Conservation (phyloP, 2,888 invertebrate genomes). For the Xestia rhomboidea region DNA sequence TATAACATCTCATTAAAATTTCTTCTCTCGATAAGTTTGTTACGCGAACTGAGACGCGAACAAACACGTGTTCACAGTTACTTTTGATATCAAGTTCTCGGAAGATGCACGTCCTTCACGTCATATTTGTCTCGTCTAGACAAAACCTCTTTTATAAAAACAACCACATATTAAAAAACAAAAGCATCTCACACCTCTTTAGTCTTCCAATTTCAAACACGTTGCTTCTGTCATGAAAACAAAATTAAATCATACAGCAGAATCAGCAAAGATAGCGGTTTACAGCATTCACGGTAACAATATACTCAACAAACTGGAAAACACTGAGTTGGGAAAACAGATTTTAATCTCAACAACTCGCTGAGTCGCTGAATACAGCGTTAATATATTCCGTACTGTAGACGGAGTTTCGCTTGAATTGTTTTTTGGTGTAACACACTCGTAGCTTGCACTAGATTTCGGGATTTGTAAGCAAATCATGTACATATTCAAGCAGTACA, state of each 20-base stretch:
- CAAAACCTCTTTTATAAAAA: constrained; percentile 19
- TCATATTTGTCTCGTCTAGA: constrained; percentile 6
- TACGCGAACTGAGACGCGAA: not conserved
- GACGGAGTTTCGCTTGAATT: constrained; percentile 34
- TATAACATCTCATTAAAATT: too few relatives aligned
- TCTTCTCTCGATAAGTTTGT: not conserved
- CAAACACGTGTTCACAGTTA: not conserved
- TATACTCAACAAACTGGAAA: constrained; percentile 53
- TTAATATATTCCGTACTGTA: constrained; percentile 55
- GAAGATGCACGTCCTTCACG: not conserved
- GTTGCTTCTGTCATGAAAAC: constrained; percentile 37
- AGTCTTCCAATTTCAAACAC: constrained; percentile 46
- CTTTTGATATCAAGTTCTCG: not conserved
- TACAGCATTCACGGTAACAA: constrained; percentile 49
- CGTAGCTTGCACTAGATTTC: constrained; percentile 27
- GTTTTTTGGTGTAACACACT: constrained; percentile 29
- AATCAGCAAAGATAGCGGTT: constrained; percentile 53
- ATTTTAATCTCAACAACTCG: constrained; percentile 59
- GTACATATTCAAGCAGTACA: not conserved
- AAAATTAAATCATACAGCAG: constrained; percentile 46
- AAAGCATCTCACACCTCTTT: constrained; percentile 6
- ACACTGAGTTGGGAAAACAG: constrained; percentile 53
- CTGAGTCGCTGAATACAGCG: constrained; percentile 47
- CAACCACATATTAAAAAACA: constrained; percentile 28
- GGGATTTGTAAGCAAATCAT: constrained; percentile 39